phyloP scores from a whole-genome alignment of 2,113 vertebrate species.

The Scomber scombrus region DNA sequence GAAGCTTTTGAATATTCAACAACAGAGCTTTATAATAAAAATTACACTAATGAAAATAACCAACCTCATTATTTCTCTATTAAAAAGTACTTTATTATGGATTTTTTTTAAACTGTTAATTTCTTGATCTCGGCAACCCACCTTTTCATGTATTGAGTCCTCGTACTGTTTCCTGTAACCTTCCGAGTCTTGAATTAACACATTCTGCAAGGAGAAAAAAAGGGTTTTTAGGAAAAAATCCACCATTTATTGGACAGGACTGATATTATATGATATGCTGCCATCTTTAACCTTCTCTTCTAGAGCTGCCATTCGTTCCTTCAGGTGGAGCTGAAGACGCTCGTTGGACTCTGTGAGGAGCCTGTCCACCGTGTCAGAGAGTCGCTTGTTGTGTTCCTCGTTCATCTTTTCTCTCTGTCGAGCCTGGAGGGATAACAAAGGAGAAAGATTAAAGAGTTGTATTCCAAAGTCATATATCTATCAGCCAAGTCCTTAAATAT shows the following conservation, averaged over 20 bases:
- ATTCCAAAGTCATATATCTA: background rate
- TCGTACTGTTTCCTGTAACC: conserved; percentile 97
- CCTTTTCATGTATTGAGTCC: conserved; percentile 97
- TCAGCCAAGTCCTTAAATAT: no score
- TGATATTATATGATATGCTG: background rate
- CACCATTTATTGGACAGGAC: background rate
- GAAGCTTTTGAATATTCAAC: conserved; percentile 49
- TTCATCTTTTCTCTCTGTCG: conserved; percentile 99
- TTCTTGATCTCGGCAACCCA: conserved; percentile 69
- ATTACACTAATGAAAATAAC: conserved; percentile 15
- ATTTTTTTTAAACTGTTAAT: background rate
- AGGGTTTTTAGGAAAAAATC: background rate
- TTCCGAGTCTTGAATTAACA: conserved; percentile 98
- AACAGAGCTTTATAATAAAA: conserved; percentile 31
- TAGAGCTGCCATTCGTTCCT: conserved; percentile 97
- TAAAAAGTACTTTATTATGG: conserved; percentile 26
- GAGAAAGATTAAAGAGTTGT: background rate
- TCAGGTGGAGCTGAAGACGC: conserved; percentile 95
- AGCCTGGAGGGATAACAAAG: conserved; percentile 84
- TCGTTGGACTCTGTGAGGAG: conserved; percentile 98
- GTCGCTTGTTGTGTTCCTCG: conserved; percentile 97
- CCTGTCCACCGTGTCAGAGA: conserved; percentile 97
- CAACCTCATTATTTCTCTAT: conserved; percentile 37
- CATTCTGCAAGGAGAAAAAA: conserved; percentile 86
- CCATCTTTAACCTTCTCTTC: conserved; percentile 92